These are phyloP conservation scores for Orthosia gothica DNA, from an alignment of 2,888 invertebrate species.

Conservation along the genomic window DNA sequence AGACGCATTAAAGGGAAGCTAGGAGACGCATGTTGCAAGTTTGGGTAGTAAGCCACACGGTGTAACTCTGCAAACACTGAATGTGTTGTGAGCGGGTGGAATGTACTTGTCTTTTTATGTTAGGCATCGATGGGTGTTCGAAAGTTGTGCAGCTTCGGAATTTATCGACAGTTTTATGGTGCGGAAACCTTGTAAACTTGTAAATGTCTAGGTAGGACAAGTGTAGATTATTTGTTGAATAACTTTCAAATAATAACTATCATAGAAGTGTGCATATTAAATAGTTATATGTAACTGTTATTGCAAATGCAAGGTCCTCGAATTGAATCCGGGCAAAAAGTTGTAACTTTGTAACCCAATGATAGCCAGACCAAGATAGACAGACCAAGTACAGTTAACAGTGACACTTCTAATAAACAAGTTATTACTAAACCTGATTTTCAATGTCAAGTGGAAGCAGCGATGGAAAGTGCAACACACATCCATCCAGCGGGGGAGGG, in stretches of 20 bases:
- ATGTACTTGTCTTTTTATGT: conserved; percentile 3
- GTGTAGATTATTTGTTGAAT: too few relatives aligned
- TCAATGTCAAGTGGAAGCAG: conserved; percentile 33
- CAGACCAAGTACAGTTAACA: background rate
- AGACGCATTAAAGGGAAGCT: background rate
- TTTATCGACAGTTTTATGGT: background rate
- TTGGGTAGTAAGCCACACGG: conserved; percentile 2
- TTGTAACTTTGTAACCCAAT: too few relatives aligned
- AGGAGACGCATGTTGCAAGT: conserved; percentile 18
- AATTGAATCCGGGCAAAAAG: background rate
- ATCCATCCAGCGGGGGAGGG: conserved; percentile 3
- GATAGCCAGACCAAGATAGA: background rate
- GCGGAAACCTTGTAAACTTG: background rate
- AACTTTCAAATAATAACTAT: too few relatives aligned
- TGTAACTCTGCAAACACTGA: conserved; percentile 26
- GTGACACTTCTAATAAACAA: background rate
- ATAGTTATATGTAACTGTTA: too few relatives aligned
- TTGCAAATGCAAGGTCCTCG: too few relatives aligned
- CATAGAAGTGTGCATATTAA: too few relatives aligned
- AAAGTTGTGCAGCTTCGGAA: background rate
- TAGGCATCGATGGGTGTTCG: background rate
- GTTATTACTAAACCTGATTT: conserved; percentile 1
- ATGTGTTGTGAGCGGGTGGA: conserved; percentile 16
- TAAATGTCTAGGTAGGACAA: background rate
- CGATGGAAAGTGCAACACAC: conserved; percentile 6